phyloP scores from a whole-genome alignment of 2,113 vertebrate genomes.

The Rhizomys pruinosus region DNA sequence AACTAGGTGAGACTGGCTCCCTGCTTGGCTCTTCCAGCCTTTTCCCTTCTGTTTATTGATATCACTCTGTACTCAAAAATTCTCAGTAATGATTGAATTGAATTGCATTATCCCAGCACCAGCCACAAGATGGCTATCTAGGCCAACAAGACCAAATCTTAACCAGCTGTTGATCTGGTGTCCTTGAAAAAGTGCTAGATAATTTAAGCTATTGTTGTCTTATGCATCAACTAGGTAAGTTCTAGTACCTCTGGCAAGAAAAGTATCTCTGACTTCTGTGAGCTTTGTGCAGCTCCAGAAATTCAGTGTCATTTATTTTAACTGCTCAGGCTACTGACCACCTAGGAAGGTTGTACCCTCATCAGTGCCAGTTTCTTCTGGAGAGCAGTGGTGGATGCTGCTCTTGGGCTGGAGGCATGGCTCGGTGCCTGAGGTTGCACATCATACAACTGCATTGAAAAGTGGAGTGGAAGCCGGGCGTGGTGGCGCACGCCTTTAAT shows the following conservation, averaged over 20 bases:
- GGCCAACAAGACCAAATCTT: constrained; percentile 51
- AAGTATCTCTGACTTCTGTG: neutral
- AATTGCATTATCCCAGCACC: constrained; percentile 52
- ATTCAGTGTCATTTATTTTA: constrained; percentile 1
- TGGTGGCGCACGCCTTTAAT: too few species aligned
- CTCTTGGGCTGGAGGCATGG: neutral
- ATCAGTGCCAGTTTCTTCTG: neutral
- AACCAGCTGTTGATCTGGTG: neutral
- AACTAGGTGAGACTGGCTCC: constrained; percentile 83
- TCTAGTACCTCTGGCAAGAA: neutral
- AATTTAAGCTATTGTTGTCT: neutral
- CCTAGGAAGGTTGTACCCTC: neutral
- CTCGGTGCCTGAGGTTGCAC: neutral
- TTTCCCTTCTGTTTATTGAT: neutral
- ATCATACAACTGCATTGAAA: too few species aligned
- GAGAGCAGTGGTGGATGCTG: neutral
- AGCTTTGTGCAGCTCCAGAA: constrained; percentile 12
- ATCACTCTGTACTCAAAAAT: neutral
- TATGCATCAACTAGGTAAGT: constrained; percentile 37
- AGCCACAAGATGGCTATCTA: constrained; percentile 86
- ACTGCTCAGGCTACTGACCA: neutral
- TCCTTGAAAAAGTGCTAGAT: constrained; percentile 39
- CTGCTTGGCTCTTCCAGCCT: neutral
- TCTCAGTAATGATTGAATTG: neutral
- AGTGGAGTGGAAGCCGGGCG: too few species aligned